Evolutionary conservation across 2,888 invertebrate genomes (phyloP).

Genomic region (Heliconius ethilla): DNA sequence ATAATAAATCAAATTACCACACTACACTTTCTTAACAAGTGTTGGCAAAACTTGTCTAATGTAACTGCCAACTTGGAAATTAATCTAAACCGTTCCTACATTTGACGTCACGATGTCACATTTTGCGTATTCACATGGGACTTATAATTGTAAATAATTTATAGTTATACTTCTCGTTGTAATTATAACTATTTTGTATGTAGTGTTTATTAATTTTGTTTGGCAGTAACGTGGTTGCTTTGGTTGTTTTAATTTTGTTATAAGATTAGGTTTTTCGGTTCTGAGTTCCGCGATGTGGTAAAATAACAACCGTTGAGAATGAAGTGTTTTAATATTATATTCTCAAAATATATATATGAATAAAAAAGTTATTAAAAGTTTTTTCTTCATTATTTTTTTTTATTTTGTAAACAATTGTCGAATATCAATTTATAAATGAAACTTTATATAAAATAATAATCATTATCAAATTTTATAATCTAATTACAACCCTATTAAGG

Average conservation of each 20-base stretch:
- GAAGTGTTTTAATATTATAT: background rate
- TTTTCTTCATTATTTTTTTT: too few relatives aligned
- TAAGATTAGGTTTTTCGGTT: too few relatives aligned
- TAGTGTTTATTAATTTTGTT: background rate
- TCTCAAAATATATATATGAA: too few relatives aligned
- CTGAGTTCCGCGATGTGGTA: too few relatives aligned
- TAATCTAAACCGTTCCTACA: conserved; percentile 15
- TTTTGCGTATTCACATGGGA: conserved; percentile 1
- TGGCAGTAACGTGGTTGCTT: background rate
- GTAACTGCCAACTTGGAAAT: conserved; percentile 1
- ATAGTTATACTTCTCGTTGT: background rate
- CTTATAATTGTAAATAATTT: conserved; percentile 17
- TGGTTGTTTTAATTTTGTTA: background rate
- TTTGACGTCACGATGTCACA: conserved; percentile 9
- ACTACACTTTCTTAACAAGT: conserved; percentile 5
- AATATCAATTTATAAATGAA: too few relatives aligned
- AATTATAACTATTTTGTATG: background rate
- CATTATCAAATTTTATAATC: too few relatives aligned
- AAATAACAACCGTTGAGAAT: background rate
- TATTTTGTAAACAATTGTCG: too few relatives aligned
- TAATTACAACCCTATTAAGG: background rate
- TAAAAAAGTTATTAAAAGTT: too few relatives aligned
- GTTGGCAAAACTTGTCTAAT: background rate
- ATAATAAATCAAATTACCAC: conserved; percentile 14
- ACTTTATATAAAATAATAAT: too few relatives aligned